Percentiles rank a stretch among this genome's conserved stretches.
phyloP scores from a whole-genome alignment of 2,797 vertebrate species.

The Urophycis tenuis region DNA sequence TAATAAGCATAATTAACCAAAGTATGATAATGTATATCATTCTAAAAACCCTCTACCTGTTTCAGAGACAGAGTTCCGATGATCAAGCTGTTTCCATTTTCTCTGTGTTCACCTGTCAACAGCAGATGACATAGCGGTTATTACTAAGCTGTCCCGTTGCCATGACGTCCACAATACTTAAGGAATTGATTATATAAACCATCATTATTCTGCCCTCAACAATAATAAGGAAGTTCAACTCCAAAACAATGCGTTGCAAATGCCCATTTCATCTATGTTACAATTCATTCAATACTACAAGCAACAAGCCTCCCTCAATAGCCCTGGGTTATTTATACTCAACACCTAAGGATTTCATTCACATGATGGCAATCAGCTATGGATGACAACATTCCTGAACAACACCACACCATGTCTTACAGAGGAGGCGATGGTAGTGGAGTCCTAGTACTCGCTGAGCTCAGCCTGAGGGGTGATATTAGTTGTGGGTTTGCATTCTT shows the following conservation, averaged over 20 bases:
- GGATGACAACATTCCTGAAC: not conserved
- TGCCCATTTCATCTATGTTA: not conserved
- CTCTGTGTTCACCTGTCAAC: constrained; percentile 81
- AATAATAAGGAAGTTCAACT: not conserved
- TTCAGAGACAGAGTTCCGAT: constrained; percentile 90
- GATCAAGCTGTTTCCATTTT: constrained; percentile 86
- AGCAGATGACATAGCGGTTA: not conserved
- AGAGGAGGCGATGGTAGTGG: not conserved
- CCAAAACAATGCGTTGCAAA: no score
- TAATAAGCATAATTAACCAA: not conserved
- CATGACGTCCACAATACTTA: not conserved
- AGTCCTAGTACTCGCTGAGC: no score
- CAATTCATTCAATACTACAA: not conserved
- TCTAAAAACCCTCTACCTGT: constrained; percentile 71
- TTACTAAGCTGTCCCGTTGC: not conserved
- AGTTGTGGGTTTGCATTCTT: not conserved
- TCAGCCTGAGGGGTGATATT: not conserved
- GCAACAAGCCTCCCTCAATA: not conserved
- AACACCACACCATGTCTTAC: not conserved
- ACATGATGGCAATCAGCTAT: not conserved
- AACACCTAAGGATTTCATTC: not conserved
- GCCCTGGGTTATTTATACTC: not conserved
- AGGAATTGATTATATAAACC: not conserved
- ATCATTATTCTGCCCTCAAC: not conserved
- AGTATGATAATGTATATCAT: not conserved